Conservation (phyloP, 2,888 invertebrate genomes). For the Zaprionus lineosus region DNA sequence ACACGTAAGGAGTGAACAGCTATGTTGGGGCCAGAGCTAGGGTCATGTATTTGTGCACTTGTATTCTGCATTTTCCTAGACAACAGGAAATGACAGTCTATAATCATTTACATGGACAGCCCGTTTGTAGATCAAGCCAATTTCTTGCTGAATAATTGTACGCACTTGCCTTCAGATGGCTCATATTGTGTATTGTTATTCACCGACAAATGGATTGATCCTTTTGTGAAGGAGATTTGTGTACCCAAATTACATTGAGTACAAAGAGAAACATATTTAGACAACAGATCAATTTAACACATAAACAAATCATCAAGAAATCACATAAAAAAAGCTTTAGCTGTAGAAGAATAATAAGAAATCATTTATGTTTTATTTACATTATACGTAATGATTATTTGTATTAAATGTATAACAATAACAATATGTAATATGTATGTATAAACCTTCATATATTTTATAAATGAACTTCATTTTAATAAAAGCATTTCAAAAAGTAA, state of each 20-base stretch:
- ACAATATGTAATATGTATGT: conserved; percentile 35
- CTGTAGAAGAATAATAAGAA: conserved; percentile 16
- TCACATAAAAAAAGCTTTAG: conserved; percentile 29
- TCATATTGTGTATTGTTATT: too few relatives aligned
- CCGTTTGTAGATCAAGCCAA: conserved; percentile 2
- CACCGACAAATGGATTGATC: conserved; percentile 35
- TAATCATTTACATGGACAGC: conserved; percentile 3
- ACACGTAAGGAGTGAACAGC: conserved; percentile 42
- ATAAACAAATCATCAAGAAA: conserved; percentile 25
- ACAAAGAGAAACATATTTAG: conserved; percentile 18
- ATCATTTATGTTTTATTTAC: conserved; percentile 33
- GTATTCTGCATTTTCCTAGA: conserved; percentile 3
- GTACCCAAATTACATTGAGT: conserved; percentile 24
- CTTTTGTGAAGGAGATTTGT: conserved; percentile 4
- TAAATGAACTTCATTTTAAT: conserved; percentile 46
- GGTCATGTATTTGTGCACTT: conserved; percentile 13
- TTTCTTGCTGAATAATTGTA: conserved; percentile 42
- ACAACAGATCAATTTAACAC: conserved; percentile 5
- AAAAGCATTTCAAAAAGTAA: too few relatives aligned
- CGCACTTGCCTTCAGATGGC: background rate
- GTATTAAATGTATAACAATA: conserved; percentile 18
- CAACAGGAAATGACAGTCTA: conserved; percentile 8
- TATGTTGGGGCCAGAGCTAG: conserved; percentile 11
- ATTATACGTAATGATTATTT: conserved; percentile 34
- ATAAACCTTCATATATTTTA: conserved; percentile 28